Evolutionary conservation across 1,140 invertebrate genomes (phyloP), one percentile per base, ranked within the genome.

Genomic region (Dendroctonus ponderosae): DNA sequence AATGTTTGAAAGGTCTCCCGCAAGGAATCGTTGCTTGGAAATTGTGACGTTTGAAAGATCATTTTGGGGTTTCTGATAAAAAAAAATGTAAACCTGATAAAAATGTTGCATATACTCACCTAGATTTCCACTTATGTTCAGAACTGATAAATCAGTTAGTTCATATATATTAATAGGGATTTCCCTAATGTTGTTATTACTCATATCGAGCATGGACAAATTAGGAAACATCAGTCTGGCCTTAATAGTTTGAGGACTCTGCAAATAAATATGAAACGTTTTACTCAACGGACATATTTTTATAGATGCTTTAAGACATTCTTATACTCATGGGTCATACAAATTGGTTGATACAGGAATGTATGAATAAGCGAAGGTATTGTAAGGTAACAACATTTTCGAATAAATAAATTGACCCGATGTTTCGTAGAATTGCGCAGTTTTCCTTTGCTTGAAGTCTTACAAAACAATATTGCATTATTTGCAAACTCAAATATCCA

Each of bases 141-240:
- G 82, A n/a, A 98, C 93, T 43, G 95, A 95, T 0, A 99, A 82
- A 77, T 94, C 93, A 48, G 80, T 85, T 0, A 98, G 82, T 75
- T 97, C 90, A 69, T 94, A 89, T 54, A 99, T 88, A 53, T 90
- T 90, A 0, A 86, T 78, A 2, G 97, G 94, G 50, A 99, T 87
- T 72, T 89, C 87, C 67, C 81, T 84, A 5, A 97, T 78, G 40
- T 84, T 82, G 80, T 99, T 99, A 74, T 92, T 91, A 71, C 92
- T 94, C 6, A 99, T 86, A 79, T 99, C 97, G 68, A 99, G 79
- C 89, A 96, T 96, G 1, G 93, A 96, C 44, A 99, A 84, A 76
- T 92, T 92, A 0, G 97, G 96, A 81, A 97, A 98, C 68, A 98
- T 82, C 15, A 97, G 83, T 57, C 88, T 83, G 1, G 83, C 80